Conservation (phyloP, 2,888 invertebrate species). For the Epistrophella euchroma region DNA sequence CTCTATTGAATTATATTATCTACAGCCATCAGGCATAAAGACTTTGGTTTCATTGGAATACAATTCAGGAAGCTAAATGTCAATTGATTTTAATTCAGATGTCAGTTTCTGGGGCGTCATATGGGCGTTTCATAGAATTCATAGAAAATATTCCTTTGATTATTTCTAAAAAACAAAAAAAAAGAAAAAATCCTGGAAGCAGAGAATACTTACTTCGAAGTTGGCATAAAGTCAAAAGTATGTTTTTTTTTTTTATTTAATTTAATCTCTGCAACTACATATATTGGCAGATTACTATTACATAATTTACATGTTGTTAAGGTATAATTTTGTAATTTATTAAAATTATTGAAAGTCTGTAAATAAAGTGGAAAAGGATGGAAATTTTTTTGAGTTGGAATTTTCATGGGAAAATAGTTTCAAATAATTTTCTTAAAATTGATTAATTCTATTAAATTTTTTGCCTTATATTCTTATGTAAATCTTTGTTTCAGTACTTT, state of each 20-base stretch:
- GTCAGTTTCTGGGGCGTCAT: constrained; percentile 66
- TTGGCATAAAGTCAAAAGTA: constrained; percentile 53
- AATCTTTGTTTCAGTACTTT: too few relatives aligned
- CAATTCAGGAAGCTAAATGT: constrained; percentile 65
- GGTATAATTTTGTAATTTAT: constrained; percentile 47
- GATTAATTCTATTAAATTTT: too few relatives aligned
- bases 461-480: too few relatives aligned
- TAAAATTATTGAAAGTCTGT: constrained; percentile 14
- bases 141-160: neutral
- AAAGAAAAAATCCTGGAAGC: neutral
- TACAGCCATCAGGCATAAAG: constrained; percentile 37
- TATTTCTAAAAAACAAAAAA: neutral
- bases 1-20: constrained; percentile 50
- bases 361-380: neutral
- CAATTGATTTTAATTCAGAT: constrained; percentile 73
- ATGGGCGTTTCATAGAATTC: constrained; percentile 46
- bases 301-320: neutral
- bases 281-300: constrained; percentile 37
- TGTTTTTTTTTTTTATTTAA: neutral
- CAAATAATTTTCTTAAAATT: too few relatives aligned
- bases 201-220: constrained; percentile 24
- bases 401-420: neutral
- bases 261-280: neutral
- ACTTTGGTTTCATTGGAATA: constrained; percentile 66
- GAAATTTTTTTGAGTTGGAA: neutral